Percentiles rank a stretch among this genome's conserved stretches.
phyloP scores from a whole-genome alignment of 2,888 invertebrate species.

The Cheiracanthium punctorium region DNA sequence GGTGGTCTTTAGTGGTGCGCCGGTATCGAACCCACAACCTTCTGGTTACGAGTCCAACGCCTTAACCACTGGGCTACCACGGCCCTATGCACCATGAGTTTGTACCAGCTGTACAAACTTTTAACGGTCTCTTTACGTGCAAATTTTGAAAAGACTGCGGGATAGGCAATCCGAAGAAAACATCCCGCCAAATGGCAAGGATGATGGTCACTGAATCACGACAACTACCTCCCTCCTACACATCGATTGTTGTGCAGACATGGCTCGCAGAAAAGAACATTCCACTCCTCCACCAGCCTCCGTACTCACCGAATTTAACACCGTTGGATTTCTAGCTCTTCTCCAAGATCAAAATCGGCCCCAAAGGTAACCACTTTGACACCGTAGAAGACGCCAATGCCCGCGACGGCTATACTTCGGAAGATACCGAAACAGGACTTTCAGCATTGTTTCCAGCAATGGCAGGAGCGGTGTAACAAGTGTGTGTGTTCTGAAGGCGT shows the following conservation, averaged over 20 bases:
- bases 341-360: neutral
- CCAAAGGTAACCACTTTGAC: neutral
- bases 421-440: too few species aligned
- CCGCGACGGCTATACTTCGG: too few species aligned
- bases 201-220: neutral
- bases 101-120: neutral
- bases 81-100: neutral
- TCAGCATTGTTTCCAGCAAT: too few species aligned
- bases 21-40: too few species aligned
- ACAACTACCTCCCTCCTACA: neutral
- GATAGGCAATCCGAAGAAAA: neutral
- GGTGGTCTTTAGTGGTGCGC: too few species aligned
- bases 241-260: neutral
- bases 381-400: too few species aligned
- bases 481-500: too few species aligned
- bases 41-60: too few species aligned
- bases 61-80: too few species aligned
- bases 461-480: too few species aligned
- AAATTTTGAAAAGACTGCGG: neutral
- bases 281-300: neutral
- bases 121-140: neutral
- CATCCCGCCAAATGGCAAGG: neutral
- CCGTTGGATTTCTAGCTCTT: neutral
- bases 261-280: neutral
- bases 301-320: neutral